phyloP scores from a whole-genome alignment of 2,888 invertebrate genomes.

The Folsomia manolachei region DNA sequence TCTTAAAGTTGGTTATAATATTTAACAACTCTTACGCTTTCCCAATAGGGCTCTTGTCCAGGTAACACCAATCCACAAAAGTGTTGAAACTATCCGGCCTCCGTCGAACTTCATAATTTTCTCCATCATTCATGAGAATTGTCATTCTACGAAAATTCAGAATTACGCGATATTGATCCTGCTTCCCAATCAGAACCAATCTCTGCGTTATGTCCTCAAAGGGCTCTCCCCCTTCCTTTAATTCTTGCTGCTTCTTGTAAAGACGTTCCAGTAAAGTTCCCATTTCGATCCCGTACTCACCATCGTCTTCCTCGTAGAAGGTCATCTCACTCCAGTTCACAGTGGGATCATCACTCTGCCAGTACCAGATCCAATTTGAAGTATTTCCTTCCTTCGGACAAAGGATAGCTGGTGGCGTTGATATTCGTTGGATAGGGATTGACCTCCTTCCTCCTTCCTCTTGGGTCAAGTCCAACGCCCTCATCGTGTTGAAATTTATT shows the following conservation, averaged over 20 bases:
- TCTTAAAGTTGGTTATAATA: not conserved
- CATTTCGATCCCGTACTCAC: not conserved
- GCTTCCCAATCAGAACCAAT: not conserved
- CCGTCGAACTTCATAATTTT: not conserved
- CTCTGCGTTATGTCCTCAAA: not conserved
- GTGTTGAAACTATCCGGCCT: not conserved
- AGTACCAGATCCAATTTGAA: not conserved
- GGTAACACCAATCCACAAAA: not conserved
- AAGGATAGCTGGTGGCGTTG: not conserved
- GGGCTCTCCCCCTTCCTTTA: too few relatives aligned
- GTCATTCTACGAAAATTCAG: not conserved
- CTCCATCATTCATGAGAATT: not conserved
- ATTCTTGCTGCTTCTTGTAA: not conserved
- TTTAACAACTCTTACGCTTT: not conserved
- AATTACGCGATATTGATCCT: not conserved
- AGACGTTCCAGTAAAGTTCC: not conserved
- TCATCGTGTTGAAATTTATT: too few relatives aligned
- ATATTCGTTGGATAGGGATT: too few relatives aligned
- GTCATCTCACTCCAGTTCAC: not conserved
- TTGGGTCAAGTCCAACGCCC: too few relatives aligned
- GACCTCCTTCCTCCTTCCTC: too few relatives aligned
- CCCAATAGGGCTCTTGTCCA: not conserved
- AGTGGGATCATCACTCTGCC: not conserved
- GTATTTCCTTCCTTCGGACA: not conserved
- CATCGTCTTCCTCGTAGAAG: not conserved